Evolutionary conservation across 2,888 invertebrate genomes (phyloP).

Genomic region (Agriotes lineatus): DNA sequence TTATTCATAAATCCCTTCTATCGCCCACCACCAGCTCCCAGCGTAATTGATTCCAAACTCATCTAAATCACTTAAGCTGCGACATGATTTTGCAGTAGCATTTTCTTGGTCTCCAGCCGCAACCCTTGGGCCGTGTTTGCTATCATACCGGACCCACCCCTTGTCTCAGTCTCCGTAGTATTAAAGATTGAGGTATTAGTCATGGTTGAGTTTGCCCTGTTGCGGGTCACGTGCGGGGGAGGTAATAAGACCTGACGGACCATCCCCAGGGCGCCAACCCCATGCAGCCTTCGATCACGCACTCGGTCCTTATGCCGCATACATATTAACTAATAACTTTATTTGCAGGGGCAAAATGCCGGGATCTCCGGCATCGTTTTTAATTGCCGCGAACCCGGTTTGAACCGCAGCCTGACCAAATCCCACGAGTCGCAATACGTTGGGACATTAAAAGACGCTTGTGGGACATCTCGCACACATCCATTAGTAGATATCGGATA

Average conservation of each 20-base stretch:
- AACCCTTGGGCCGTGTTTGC: slow-evolving; percentile 16
- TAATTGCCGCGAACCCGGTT: not conserved
- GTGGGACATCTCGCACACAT: slow-evolving; percentile 45
- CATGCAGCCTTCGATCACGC: slow-evolving; percentile 28
- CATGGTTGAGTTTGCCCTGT: slow-evolving; percentile 46
- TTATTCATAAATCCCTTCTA: too few species aligned
- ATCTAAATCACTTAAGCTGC: not conserved
- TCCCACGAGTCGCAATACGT: not conserved
- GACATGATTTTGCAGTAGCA: not conserved
- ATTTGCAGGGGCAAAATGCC: slow-evolving; percentile 10
- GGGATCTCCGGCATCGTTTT: not conserved
- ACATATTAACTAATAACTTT: slow-evolving; percentile 47
- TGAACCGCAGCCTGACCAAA: not conserved
- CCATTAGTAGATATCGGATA: slow-evolving; percentile 46
- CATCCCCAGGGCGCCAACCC: slow-evolving; percentile 42
- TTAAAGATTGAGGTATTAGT: slow-evolving; percentile 47
- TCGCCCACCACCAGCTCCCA: too few species aligned
- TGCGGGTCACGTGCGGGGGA: slow-evolving; percentile 47
- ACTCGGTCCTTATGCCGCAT: slow-evolving; percentile 39
- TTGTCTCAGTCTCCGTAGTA: slow-evolving; percentile 31
- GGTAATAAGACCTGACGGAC: slow-evolving; percentile 53
- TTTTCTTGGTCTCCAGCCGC: not conserved
- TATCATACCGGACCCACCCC: slow-evolving; percentile 33
- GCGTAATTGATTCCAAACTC: not conserved
- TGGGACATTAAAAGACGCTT: slow-evolving; percentile 39